Conservation (phyloP, 2,888 invertebrate species). For the Liodrosophila aerea region DNA sequence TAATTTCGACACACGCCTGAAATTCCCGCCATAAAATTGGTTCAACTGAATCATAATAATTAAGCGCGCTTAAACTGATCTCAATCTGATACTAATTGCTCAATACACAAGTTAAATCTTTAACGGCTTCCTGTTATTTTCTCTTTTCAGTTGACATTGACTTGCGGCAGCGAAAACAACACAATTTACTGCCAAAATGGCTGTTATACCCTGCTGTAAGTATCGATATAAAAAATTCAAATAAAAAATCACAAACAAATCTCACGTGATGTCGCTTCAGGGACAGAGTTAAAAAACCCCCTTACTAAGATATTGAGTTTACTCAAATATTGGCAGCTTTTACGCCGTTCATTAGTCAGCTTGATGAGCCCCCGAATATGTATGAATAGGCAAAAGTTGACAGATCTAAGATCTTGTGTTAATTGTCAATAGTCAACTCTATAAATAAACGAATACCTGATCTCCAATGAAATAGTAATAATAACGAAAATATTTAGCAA, state of each 20-base stretch:
- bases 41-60: background rate
- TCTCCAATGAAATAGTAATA: slow-evolving; percentile 2
- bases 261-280: slow-evolving; percentile 46
- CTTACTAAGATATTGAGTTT: slow-evolving; percentile 12
- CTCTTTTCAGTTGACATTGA: slow-evolving; percentile 39
- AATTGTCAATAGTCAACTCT: slow-evolving; percentile 34
- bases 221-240: slow-evolving; percentile 14
- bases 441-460: slow-evolving; percentile 14
- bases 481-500: too few species aligned
- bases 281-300: slow-evolving; percentile 24
- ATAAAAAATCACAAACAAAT: slow-evolving; percentile 22
- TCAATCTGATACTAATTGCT: slow-evolving; percentile 10
- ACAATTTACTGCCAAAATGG: slow-evolving; percentile 52
- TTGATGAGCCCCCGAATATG: slow-evolving; percentile 10
- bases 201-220: slow-evolving; percentile 68
- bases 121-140: slow-evolving; percentile 34
- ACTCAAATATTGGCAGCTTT: slow-evolving; percentile 44
- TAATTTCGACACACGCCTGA: too few species aligned
- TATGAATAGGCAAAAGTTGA: slow-evolving; percentile 18
- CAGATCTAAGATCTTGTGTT: slow-evolving; percentile 24
- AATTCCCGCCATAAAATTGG: too few species aligned
- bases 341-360: slow-evolving; percentile 39
- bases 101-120: slow-evolving; percentile 17
- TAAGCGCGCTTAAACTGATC: slow-evolving; percentile 2
- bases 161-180: slow-evolving; percentile 23